Percentiles rank a stretch among this genome's conserved stretches.
Evolutionary conservation across 64 coral and sea anemone genomes (phyloP).

Genomic region (Astreopora myriophthalma): DNA sequence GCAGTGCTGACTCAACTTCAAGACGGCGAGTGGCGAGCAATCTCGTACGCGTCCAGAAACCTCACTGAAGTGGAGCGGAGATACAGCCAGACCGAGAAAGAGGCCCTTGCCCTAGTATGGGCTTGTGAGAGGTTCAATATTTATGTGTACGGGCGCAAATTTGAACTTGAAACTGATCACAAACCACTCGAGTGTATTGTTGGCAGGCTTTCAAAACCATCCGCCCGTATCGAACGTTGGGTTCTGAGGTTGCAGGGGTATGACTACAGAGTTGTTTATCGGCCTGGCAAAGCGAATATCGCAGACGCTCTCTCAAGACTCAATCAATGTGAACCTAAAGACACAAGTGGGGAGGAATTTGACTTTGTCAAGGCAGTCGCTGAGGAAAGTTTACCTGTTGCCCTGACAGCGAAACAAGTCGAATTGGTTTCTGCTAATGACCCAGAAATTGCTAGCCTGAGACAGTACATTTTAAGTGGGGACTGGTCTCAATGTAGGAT

Average conservation of each 20-base stretch:
- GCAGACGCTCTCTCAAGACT: not conserved
- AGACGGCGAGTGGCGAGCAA: not conserved
- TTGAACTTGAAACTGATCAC: conserved; percentile 6
- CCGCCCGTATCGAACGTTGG: not conserved
- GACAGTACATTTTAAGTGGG: not conserved
- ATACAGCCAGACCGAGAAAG: not conserved
- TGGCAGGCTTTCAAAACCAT: not conserved
- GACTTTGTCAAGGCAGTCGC: not conserved
- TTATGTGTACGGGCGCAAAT: not conserved
- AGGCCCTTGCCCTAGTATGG: not conserved
- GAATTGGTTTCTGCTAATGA: not conserved
- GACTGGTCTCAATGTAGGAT: not conserved
- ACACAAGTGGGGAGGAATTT: not conserved
- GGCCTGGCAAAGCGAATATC: conserved; percentile 24
- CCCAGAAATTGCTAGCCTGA: not conserved
- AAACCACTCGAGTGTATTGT: conserved; percentile 14
- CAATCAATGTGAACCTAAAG: not conserved
- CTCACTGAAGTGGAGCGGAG: not conserved
- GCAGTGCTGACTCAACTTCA: conserved; percentile 6
- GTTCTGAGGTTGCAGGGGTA: not conserved
- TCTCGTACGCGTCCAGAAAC: not conserved
- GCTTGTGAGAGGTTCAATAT: not conserved
- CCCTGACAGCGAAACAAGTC: not conserved
- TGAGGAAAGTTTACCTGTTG: not conserved
- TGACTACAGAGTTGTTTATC: not conserved